Evolutionary conservation across 2,797 vertebrate genomes (phyloP).

Genomic region (Iguana delicatissima): DNA sequence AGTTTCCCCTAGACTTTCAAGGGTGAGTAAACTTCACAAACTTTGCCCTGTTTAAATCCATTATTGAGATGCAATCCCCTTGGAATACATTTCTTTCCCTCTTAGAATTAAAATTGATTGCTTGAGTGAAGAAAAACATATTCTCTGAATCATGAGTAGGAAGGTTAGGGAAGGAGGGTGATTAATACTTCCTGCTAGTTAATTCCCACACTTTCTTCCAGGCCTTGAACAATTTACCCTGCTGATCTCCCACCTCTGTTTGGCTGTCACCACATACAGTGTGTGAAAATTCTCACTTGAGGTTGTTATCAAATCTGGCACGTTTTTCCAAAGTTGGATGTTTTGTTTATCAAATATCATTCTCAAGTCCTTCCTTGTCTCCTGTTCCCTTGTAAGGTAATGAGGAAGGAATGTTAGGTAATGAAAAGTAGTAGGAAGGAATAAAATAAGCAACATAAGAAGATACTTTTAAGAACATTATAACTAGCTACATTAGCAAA

Average conservation of each 20-base stretch:
- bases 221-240: slow-evolving; percentile 1
- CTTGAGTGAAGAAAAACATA: not conserved
- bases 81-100: not conserved
- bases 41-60: not conserved
- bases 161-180: not conserved
- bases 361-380: not conserved
- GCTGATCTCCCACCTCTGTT: not conserved
- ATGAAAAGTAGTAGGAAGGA: no score
- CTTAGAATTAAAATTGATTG: not conserved
- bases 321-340: not conserved
- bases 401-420: no score
- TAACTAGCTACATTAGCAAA: no score
- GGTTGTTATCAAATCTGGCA: no score
- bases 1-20: not conserved
- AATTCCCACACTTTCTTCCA: slow-evolving; percentile 4
- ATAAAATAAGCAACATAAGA: no score
- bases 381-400: no score
- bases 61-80: not conserved
- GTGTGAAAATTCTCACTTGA: not conserved
- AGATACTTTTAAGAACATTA: no score
- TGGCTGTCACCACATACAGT: not conserved
- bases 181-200: slow-evolving; percentile 21
- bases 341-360: not conserved
- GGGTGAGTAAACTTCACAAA: no score
- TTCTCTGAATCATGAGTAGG: not conserved